phyloP scores from a whole-genome alignment of 2,888 invertebrate genomes.

The Noctua janthe region DNA sequence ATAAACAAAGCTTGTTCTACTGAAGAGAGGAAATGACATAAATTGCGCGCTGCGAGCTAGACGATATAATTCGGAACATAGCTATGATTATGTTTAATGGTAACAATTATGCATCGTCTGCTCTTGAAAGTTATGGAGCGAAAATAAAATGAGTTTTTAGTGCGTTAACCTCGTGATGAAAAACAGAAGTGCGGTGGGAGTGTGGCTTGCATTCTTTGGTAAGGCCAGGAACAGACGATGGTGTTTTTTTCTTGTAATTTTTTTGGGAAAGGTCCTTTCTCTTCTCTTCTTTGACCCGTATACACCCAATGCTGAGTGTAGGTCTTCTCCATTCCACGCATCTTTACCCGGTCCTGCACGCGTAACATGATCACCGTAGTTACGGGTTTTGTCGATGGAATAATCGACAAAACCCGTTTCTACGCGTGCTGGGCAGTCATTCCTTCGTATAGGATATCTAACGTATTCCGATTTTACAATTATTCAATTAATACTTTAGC shows the following conservation, averaged over 20 bases:
- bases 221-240: conserved; percentile 1
- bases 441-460: neutral
- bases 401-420: too few relatives aligned
- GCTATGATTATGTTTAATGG: conserved; percentile 54
- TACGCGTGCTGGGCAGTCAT: neutral
- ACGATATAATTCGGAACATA: conserved; percentile 47
- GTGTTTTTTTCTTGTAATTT: neutral
- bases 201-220: conserved; percentile 27
- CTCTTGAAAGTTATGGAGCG: conserved; percentile 67
- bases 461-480: neutral
- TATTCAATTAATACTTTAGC: neutral
- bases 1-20: conserved; percentile 10
- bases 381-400: too few relatives aligned
- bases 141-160: conserved; percentile 58
- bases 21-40: conserved; percentile 42
- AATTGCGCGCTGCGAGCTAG: conserved; percentile 27
- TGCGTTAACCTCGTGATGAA: conserved; percentile 59
- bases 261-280: neutral
- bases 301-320: neutral
- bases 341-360: neutral
- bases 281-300: neutral
- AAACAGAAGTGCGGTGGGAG: conserved; percentile 13
- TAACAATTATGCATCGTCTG: conserved; percentile 62
- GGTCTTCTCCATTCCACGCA: neutral
- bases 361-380: too few relatives aligned